Conservation (phyloP, 2,797 vertebrate genomes). For the Karalla daura region DNA sequence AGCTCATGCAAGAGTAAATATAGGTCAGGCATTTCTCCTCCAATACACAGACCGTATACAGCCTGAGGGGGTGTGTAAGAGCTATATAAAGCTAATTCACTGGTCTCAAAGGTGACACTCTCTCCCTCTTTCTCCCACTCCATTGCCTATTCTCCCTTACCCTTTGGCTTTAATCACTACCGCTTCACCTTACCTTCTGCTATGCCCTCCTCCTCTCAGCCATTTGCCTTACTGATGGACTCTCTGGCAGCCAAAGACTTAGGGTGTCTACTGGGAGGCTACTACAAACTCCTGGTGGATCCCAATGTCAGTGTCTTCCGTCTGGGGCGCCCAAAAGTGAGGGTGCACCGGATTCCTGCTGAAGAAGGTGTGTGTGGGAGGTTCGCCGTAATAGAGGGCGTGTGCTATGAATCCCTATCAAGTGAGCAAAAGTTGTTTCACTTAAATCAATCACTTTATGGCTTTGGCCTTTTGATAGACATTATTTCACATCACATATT, state of each 20-base stretch:
- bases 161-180: conserved; percentile 63
- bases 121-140: conserved; percentile 65
- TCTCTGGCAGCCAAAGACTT: conserved; percentile 96
- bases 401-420: conserved; percentile 86
- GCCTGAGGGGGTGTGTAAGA: conserved; percentile 50
- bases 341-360: conserved; percentile 89
- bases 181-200: conserved; percentile 62
- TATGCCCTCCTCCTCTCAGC: conserved; percentile 79
- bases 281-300: conserved; percentile 93
- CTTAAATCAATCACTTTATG: conserved; percentile 68
- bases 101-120: conserved; percentile 64
- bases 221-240: conserved; percentile 95
- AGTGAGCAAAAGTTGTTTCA: conserved; percentile 83
- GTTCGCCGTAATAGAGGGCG: conserved; percentile 82
- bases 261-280: conserved; percentile 93
- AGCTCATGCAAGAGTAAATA: conserved; percentile 57
- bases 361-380: conserved; percentile 92
- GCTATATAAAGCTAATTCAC: conserved; percentile 47
- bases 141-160: conserved; percentile 46
- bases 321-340: conserved; percentile 87
- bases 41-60: conserved; percentile 45
- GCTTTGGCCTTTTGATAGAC: conserved; percentile 69
- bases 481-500: conserved; percentile 58
- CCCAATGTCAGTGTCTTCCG: conserved; percentile 89
- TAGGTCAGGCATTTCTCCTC: conserved; percentile 68